phyloP scores from a whole-genome alignment of 2,888 invertebrate species.

The Omphaloscelis lunosa region DNA sequence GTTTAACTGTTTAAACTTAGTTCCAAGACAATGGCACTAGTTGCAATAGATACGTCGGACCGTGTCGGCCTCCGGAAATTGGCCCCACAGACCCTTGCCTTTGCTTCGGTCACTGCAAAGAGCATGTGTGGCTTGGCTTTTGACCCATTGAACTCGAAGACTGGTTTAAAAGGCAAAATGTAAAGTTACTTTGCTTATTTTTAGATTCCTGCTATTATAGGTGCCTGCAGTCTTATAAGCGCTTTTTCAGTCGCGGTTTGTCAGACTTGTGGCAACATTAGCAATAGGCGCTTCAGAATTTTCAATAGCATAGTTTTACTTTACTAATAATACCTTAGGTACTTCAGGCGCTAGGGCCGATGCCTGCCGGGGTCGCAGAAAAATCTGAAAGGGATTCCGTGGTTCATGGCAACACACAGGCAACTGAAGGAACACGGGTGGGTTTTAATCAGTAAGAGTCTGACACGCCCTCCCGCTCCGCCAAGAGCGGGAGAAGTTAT shows the following conservation, averaged over 20 bases:
- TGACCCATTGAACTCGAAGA: conserved; percentile 61
- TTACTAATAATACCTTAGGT: neutral
- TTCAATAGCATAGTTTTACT: neutral
- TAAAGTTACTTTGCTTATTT: conserved; percentile 40
- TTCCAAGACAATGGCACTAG: conserved; percentile 60
- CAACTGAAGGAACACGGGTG: too few relatives aligned
- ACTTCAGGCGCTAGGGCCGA: too few relatives aligned
- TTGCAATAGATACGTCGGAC: conserved; percentile 62
- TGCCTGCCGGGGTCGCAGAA: too few relatives aligned
- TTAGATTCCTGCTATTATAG: conserved; percentile 36
- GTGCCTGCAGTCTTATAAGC: conserved; percentile 36
- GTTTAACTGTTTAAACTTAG: conserved; percentile 53
- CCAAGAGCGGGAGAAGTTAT: too few relatives aligned
- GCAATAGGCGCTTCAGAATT: neutral
- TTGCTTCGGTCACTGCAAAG: conserved; percentile 55
- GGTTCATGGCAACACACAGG: too few relatives aligned
- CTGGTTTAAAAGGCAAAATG: conserved; percentile 42
- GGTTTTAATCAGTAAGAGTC: too few relatives aligned
- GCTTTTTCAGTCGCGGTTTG: conserved; percentile 22
- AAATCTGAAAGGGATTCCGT: too few relatives aligned
- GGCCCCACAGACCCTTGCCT: conserved; percentile 55
- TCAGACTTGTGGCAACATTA: neutral
- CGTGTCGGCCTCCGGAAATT: conserved; percentile 67
- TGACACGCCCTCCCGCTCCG: too few relatives aligned
- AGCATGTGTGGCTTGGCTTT: conserved; percentile 56